Evolutionary conservation across 2,113 vertebrate genomes (phyloP).

Genomic region (Pan paniscus): DNA sequence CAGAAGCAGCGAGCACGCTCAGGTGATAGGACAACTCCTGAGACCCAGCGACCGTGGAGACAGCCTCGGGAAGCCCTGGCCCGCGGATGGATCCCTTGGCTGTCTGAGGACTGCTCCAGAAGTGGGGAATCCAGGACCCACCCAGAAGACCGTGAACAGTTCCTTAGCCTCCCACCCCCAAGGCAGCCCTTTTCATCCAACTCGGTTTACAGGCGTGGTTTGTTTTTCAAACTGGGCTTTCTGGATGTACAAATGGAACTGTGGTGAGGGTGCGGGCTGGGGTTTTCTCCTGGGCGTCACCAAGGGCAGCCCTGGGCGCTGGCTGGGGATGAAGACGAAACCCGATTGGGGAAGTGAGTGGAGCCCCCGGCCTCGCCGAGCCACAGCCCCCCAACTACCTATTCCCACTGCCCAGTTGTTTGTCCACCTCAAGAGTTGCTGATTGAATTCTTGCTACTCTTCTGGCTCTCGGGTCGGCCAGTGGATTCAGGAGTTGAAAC

Average conservation of each 20-base stretch:
- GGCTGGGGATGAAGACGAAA: too few species aligned
- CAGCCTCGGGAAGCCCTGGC: background rate
- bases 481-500: background rate
- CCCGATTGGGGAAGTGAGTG: background rate
- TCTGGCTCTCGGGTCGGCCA: background rate
- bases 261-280: background rate
- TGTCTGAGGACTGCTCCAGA: background rate
- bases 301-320: background rate
- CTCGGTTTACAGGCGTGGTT: background rate
- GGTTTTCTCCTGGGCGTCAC: background rate
- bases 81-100: too few species aligned
- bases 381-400: fast-evolving
- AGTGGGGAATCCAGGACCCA: fast-evolving
- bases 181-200: background rate
- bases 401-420: background rate
- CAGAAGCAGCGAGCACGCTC: background rate
- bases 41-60: background rate
- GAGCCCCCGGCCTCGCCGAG: background rate
- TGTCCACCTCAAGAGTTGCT: background rate
- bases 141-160: background rate
- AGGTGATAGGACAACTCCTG: background rate
- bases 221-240: background rate
- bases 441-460: background rate
- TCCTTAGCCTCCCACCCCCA: background rate
- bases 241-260: background rate